Base-by-base conservation (phyloP, 2,797 vertebrate species). In the Petrocephalus schoutedeni region DNA sequence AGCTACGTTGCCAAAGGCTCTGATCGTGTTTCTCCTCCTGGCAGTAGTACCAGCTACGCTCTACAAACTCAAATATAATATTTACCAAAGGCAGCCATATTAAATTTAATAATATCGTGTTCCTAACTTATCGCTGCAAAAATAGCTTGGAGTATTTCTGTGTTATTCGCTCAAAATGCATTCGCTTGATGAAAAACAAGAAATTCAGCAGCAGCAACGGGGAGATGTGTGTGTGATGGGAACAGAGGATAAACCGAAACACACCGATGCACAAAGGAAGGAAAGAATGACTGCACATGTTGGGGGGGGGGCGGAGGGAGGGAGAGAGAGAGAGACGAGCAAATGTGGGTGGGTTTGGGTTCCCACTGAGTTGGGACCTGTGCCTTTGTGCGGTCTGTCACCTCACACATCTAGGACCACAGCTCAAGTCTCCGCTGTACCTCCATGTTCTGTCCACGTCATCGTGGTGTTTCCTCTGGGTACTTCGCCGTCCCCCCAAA, bases 121-220 rank as follows among this genome's bases (percentile, higher is more conserved):
- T 91, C 86, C 88, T 86, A 91, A 93, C 90, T 91, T 93, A 92
- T 92, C 88, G 86, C 89, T 91, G 89, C 90, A 92, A 91, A 92
- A 92, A 90, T 87, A 90, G 90, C 82, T 54, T 88, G 28, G 41
- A 80, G 87, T 90, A 89, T 91, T 59, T 92, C 91, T 57, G 80
- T 51, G 89, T 91, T 90, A 91, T 92, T 93, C 89, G 89, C 90
- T 92, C 92, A 89, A 92, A 92, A 90, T 89, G 89, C 51, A 92
- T 90, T 89, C 87, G 89, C n/a, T 8, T 57, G 88, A 90, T 91
- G 90, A 93, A 93, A 93, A 19, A 86, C 56, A 45, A n/a, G 28
- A 86, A 56, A 53, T 67, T 85, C 45, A 85, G 51, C 2, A 4
- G 49, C 28, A 71, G 28, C 3, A 53, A 54, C 53, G 32, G 77